Conservation (phyloP, 2,888 invertebrate genomes). For the Odontocerum albicorne region DNA sequence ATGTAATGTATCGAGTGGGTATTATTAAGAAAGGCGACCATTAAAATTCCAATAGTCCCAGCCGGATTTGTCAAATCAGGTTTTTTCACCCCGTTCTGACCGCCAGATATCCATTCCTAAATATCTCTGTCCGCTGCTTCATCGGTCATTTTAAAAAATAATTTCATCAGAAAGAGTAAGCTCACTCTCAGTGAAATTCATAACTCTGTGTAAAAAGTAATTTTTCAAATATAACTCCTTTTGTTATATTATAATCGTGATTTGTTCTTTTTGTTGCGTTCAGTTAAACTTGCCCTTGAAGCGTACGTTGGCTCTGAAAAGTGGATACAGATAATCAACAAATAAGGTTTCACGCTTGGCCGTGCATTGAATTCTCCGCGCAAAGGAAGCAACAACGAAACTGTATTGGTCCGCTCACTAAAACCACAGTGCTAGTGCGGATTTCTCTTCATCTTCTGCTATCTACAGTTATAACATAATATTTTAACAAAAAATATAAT, state of each 20-base stretch:
- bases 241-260: background rate
- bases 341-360: conserved; percentile 20
- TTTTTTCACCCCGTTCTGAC: conserved; percentile 32
- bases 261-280: background rate
- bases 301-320: background rate
- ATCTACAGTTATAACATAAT: too few species aligned
- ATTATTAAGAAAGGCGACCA: conserved; percentile 17
- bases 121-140: too few species aligned
- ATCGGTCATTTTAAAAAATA: too few species aligned
- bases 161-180: too few species aligned
- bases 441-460: too few species aligned
- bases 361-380: conserved; percentile 19
- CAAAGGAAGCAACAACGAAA: background rate
- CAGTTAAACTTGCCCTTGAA: too few species aligned
- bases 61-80: conserved; percentile 33
- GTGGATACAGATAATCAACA: background rate
- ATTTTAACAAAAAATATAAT: too few species aligned
- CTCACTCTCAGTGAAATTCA: too few species aligned
- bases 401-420: too few species aligned
- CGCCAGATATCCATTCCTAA: background rate
- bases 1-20: background rate
- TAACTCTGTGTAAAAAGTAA: too few species aligned
- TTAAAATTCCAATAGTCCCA: conserved; percentile 34
- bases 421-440: too few species aligned
- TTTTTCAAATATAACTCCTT: too few species aligned